phyloP scores from a whole-genome alignment of 2,888 invertebrate species.

The Trachelus stipa region DNA sequence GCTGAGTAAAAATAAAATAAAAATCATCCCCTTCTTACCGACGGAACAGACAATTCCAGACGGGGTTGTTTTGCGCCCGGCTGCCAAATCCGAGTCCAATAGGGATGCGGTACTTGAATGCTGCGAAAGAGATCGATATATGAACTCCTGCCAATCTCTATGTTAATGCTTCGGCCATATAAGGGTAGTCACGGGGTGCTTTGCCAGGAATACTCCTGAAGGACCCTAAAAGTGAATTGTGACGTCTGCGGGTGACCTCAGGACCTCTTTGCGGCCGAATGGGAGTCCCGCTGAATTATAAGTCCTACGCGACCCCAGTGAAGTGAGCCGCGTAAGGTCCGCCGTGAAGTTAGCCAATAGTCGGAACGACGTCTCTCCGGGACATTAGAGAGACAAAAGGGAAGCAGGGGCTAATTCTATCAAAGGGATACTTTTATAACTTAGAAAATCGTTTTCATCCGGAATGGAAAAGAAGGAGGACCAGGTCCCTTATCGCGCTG shows the following conservation, averaged over 20 bases:
- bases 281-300: constrained; percentile 56
- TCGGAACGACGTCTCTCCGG: neutral
- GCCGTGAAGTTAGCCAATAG: neutral
- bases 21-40: neutral
- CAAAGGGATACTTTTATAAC: neutral
- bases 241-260: constrained; percentile 66
- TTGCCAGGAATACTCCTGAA: constrained; percentile 54
- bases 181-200: constrained; percentile 31
- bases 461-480: too few species aligned
- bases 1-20: neutral
- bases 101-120: constrained; percentile 55
- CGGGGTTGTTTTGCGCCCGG: constrained; percentile 35
- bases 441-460: neutral
- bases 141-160: constrained; percentile 66
- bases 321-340: neutral
- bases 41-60: constrained; percentile 26
- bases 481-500: neutral
- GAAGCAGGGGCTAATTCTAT: neutral
- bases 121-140: constrained; percentile 59
- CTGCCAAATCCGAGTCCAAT: constrained; percentile 40
- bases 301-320: constrained; percentile 29
- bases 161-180: constrained; percentile 57
- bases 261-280: constrained; percentile 56
- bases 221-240: constrained; percentile 67
- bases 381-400: neutral